Evolutionary conservation across 1,140 invertebrate genomes (phyloP).

Genomic region (Bombus picipes): DNA sequence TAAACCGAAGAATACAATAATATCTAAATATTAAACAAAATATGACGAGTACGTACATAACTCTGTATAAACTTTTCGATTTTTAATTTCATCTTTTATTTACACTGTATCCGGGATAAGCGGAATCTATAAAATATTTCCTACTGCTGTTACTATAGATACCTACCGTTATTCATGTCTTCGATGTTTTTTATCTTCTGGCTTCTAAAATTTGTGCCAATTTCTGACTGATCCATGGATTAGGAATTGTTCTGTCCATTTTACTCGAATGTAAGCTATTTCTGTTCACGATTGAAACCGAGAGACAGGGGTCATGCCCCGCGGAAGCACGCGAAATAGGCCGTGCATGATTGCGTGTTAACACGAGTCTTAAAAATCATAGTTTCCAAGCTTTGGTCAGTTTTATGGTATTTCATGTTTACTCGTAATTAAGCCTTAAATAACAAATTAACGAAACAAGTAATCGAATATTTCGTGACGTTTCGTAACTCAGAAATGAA

Average conservation of each 20-base stretch:
- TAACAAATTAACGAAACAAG: not conserved
- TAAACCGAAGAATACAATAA: not conserved
- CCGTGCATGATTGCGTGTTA: constrained; percentile 26
- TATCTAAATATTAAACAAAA: not conserved
- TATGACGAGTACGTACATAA: no score
- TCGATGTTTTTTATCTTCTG: not conserved
- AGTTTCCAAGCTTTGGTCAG: not conserved
- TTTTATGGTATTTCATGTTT: not conserved
- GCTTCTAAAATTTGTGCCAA: not conserved
- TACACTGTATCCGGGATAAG: no score
- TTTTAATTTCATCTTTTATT: no score
- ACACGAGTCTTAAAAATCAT: constrained; percentile 26
- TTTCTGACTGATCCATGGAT: not conserved
- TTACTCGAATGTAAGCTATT: not conserved
- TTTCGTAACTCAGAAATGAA: not conserved
- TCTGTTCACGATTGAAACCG: constrained; percentile 2
- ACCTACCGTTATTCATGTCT: not conserved
- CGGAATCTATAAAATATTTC: no score
- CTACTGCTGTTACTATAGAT: no score
- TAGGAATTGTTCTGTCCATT: not conserved
- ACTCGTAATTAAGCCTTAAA: not conserved
- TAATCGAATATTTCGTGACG: not conserved
- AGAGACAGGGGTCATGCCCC: constrained; percentile 17
- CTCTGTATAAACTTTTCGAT: no score
- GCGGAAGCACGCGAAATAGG: constrained; percentile 39